A percentile compares a stretch with the other conserved stretches of the same genome.
phyloP scores from a whole-genome alignment of 1,140 invertebrate species.

The Drosophila pectinifera region DNA sequence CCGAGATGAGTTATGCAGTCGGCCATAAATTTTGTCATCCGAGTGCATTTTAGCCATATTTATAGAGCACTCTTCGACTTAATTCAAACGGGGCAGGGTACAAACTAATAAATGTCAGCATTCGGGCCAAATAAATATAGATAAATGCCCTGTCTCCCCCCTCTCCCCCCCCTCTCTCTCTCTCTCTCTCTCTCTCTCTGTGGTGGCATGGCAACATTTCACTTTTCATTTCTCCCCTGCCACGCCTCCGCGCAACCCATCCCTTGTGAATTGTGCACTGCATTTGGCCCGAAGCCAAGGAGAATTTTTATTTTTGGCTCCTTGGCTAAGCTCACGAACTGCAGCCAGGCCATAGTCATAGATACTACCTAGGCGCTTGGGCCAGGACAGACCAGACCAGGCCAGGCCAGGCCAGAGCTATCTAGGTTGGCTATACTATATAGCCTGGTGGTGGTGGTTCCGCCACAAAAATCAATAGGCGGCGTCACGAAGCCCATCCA shows the following conservation, averaged over 20 bases:
- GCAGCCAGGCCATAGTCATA: conserved; percentile 49
- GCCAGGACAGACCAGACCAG: conserved; percentile 19
- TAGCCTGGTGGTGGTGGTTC: neutral
- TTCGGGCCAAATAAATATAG: conserved; percentile 50
- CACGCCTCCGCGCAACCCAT: no score
- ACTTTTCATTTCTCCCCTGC: conserved; percentile 49
- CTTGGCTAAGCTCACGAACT: conserved; percentile 73
- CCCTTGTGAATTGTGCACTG: conserved; percentile 45
- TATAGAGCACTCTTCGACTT: conserved; percentile 54
- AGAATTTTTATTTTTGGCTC: conserved; percentile 79
- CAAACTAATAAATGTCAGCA: conserved; percentile 75
- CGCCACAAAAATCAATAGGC: conserved; percentile 47
- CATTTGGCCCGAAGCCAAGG: conserved; percentile 66
- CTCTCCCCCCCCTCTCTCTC: neutral
- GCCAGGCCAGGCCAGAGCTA: conserved; percentile 37
- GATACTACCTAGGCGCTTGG: conserved; percentile 36
- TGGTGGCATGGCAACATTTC: conserved; percentile 58
- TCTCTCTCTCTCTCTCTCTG: neutral
- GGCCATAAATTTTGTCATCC: conserved; percentile 54
- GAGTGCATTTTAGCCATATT: conserved; percentile 50
- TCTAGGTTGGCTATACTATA: conserved; percentile 62
- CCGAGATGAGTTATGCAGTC: conserved; percentile 43
- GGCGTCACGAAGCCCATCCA: conserved; percentile 48
- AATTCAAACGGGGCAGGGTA: conserved; percentile 37
- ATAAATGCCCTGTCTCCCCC: conserved; percentile 18